Evolutionary conservation across 64 coral and sea anemone species (phyloP), one percentile per base, ranked within the genome.

Genomic region (Porites lutea): DNA sequence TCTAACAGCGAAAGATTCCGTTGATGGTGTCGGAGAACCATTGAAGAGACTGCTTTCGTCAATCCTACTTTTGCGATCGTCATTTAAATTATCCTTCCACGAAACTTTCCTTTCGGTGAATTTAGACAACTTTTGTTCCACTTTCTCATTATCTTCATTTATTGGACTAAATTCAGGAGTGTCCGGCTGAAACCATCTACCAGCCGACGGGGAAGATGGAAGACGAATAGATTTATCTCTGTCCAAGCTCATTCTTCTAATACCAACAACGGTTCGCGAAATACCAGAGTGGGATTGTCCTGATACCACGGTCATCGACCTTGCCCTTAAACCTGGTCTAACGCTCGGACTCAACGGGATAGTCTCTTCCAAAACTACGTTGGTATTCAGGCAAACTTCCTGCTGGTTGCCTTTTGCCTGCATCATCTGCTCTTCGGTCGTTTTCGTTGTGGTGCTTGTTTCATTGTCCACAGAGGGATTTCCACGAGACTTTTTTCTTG

Each of bases 201-300:
- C 61, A 49, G 18, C 48, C 3, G 61, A 48, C 0, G 60, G 46
- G 62, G 60, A 16, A 8, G 61, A 46, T 48, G 18, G 16, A 69
- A 52, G 46, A 19, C 20, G 18, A 51, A 14, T 49, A 9, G 43
- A 2, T 83, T 65, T 49, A 48, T 22, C 63, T 8, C 16, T 68
- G 15, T 48, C 62, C 19, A 83, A 66, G 48, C 63, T 83, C 81
- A 83, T 83, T 51, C 59, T 65, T 52, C 61, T 83, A 4, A 68
- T 19, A 13, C 46, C 45, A 83, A 21, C 47, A 18, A 68, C 18
- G 47, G 44, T 67, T n/a, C 81, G 14, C 2, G 61, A 83, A 23
- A 66, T 67, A 52, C 81, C 79, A 67, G 15, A 15, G 15, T 18
- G 50, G 5, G 44, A 3, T 63, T 0, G 0, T 2, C 16, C 16